These are phyloP conservation scores for Agonopterix arenella DNA, from an alignment of 2,888 invertebrate genomes.

Conservation along the genomic window DNA sequence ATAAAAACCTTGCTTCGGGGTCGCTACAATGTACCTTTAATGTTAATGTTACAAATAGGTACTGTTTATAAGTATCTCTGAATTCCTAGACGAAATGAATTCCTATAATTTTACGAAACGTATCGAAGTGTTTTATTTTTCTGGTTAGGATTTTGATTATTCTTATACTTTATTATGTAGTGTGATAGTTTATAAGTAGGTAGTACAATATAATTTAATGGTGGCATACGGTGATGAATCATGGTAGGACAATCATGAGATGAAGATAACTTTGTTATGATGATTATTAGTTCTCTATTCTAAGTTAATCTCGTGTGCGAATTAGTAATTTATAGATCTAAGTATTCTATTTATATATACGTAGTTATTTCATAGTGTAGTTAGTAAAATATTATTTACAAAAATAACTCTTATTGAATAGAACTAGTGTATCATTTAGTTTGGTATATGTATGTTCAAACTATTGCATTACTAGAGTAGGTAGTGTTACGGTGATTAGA, in stretches of 20 bases:
- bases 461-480: constrained; percentile 19
- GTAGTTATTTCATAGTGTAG: neutral
- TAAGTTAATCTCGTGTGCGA: neutral
- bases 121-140: too few species aligned
- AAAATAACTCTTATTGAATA: neutral
- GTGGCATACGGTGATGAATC: neutral
- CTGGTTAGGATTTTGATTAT: too few species aligned
- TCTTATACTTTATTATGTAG: too few species aligned
- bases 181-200: too few species aligned
- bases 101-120: too few species aligned
- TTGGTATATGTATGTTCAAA: constrained; percentile 38
- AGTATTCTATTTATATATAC: neutral
- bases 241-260: neutral
- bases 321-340: neutral
- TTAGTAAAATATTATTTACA: constrained; percentile 17
- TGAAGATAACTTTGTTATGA: neutral
- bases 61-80: too few species aligned
- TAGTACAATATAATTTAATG: neutral
- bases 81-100: too few species aligned
- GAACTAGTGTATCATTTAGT: constrained; percentile 29
- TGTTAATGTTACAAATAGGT: too few species aligned
- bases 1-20: too few species aligned
- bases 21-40: too few species aligned
- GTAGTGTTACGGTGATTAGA: constrained; percentile 13
- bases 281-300: neutral